Evolutionary conservation across 2,797 vertebrate genomes (phyloP).

Genomic region (Acanthurus lineatus): DNA sequence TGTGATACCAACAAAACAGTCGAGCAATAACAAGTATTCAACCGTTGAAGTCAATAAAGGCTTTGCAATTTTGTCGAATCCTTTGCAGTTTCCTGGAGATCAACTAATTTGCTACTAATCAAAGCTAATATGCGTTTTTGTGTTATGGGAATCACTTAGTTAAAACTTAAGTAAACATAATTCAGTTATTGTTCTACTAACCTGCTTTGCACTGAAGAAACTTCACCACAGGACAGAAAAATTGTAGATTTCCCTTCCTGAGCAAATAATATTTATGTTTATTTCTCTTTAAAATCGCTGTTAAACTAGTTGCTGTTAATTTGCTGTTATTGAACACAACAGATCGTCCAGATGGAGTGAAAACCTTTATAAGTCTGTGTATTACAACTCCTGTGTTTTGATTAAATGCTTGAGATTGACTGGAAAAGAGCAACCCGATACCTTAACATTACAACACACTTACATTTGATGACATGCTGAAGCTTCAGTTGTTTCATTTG

Average conservation of each 20-base stretch:
- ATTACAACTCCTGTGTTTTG: background rate
- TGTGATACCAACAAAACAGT: background rate
- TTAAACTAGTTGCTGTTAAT: background rate
- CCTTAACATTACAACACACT: too few relatives aligned
- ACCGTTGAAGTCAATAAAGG: background rate
- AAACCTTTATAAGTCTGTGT: background rate
- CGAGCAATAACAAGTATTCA: background rate
- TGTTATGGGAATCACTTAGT: too few relatives aligned
- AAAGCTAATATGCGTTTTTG: too few relatives aligned
- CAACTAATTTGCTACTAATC: background rate
- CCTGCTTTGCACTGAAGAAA: too few relatives aligned
- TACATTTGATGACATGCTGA: background rate
- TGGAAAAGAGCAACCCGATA: too few relatives aligned
- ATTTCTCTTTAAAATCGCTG: background rate
- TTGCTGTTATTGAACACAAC: too few relatives aligned
- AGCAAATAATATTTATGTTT: background rate
- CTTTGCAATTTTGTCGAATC: background rate
- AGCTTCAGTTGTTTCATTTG: slow-evolving; percentile 15
- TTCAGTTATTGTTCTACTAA: too few relatives aligned
- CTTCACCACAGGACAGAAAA: background rate
- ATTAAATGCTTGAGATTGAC: too few relatives aligned
- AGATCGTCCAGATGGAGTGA: background rate
- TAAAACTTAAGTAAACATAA: too few relatives aligned
- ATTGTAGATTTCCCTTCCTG: background rate
- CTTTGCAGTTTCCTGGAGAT: background rate